Conservation (phyloP, 2,888 invertebrate species). For the Xanthorhoe designata region DNA sequence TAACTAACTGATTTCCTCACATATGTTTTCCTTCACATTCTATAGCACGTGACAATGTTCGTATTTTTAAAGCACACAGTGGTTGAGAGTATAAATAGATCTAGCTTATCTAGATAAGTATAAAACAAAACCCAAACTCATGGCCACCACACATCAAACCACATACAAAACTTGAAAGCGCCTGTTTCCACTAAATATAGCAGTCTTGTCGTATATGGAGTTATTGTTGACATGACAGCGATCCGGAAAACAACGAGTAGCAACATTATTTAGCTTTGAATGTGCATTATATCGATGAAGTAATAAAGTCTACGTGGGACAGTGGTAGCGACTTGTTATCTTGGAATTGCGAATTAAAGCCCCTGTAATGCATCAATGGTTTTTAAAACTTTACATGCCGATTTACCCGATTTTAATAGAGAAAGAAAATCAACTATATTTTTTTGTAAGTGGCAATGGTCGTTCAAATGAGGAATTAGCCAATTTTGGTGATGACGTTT, state of each 20-base stretch:
- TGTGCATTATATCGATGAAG: not conserved
- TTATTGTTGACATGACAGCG: slow-evolving; percentile 34
- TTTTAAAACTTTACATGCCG: too few relatives aligned
- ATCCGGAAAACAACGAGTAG: slow-evolving; percentile 26
- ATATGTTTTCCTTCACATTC: too few relatives aligned
- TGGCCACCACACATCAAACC: slow-evolving; percentile 19
- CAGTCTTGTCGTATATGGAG: slow-evolving; percentile 32
- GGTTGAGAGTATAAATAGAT: too few relatives aligned
- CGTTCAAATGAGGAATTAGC: too few relatives aligned
- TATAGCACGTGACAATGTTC: too few relatives aligned
- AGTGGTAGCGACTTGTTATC: not conserved
- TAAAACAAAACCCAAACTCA: not conserved
- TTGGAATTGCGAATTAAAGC: not conserved
- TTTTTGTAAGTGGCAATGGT: not conserved
- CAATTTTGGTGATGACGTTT: too few relatives aligned
- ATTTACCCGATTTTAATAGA: too few relatives aligned
- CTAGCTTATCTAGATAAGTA: too few relatives aligned
- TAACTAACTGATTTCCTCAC: too few relatives aligned
- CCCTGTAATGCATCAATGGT: too few relatives aligned
- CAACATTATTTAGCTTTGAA: slow-evolving; percentile 32
- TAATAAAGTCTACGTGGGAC: not conserved
- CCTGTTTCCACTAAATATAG: slow-evolving; percentile 29
- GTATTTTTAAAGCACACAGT: too few relatives aligned
- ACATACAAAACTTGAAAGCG: slow-evolving; percentile 28
- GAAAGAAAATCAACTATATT: too few relatives aligned